Evolutionary conservation across 2,113 vertebrate genomes (phyloP).

Genomic region (Epinephelus moara): DNA sequence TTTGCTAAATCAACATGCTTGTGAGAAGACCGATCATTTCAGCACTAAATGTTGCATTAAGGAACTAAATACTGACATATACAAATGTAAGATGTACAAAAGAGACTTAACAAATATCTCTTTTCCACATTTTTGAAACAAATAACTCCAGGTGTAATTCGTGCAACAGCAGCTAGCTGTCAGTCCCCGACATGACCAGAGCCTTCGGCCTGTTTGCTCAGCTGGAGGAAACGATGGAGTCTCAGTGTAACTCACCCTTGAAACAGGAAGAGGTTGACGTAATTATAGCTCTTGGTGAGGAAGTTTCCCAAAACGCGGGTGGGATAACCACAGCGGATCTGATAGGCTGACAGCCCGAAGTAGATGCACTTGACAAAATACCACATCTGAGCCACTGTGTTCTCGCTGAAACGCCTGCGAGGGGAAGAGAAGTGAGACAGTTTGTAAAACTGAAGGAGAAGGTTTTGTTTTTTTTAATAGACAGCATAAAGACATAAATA

Average conservation of each 20-base stretch:
- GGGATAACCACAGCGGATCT: slow-evolving; percentile 98
- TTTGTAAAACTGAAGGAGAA: neutral
- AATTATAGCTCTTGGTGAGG: slow-evolving; percentile 99
- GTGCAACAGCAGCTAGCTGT: neutral
- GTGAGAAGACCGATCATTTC: too few relatives aligned
- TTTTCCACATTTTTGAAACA: neutral
- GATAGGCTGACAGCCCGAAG: slow-evolving; percentile 98
- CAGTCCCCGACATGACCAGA: neutral
- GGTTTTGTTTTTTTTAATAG: neutral
- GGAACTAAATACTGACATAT: neutral
- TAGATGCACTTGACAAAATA: slow-evolving; percentile 99
- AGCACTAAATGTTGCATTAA: too few relatives aligned
- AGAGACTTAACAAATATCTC: neutral
- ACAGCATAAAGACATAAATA: neutral
- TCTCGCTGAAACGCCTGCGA: slow-evolving; percentile 95
- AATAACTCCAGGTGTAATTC: neutral
- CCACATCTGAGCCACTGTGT: slow-evolving; percentile 97
- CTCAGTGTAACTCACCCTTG: slow-evolving; percentile 90
- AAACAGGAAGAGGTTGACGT: slow-evolving; percentile 98
- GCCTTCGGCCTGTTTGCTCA: slow-evolving; percentile 42
- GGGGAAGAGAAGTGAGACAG: slow-evolving; percentile 35
- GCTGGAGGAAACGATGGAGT: slow-evolving; percentile 37
- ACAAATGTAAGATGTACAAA: neutral
- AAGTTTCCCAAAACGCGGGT: slow-evolving; percentile 98
- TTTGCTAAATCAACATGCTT: too few relatives aligned